phyloP scores from a whole-genome alignment of 2,888 invertebrate genomes.

The Napeogenes sylphis region DNA sequence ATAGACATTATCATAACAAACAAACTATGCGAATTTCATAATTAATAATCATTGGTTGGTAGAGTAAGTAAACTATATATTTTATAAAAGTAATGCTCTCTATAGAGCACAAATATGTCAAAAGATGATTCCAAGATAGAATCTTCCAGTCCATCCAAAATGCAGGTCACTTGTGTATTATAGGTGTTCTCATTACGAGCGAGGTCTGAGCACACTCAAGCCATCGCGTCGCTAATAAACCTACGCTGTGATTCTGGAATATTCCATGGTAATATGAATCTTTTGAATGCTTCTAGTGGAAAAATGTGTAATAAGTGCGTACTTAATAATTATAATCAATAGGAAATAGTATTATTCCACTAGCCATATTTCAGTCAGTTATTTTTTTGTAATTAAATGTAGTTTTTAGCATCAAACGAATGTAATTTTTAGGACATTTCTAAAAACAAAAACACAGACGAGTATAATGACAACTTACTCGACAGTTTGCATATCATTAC shows the following conservation, averaged over 20 bases:
- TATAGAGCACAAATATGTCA: not conserved
- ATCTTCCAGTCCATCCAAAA: conserved; percentile 17
- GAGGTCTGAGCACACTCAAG: conserved; percentile 20
- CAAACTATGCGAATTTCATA: no score
- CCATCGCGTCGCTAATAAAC: conserved; percentile 25
- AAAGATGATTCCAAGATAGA: conserved; percentile 1
- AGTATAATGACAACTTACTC: conserved; percentile 33
- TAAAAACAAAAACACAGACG: conserved; percentile 3
- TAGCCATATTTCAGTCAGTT: no score
- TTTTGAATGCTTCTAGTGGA: not conserved
- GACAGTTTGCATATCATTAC: conserved; percentile 51
- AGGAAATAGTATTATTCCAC: no score
- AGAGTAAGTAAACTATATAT: no score
- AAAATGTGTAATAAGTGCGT: not conserved
- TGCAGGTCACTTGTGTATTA: conserved; percentile 25
- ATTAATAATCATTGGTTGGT: no score
- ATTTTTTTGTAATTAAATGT: no score
- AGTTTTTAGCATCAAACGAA: not conserved
- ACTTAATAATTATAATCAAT: no score
- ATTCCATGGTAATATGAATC: conserved; percentile 3
- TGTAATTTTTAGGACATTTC: conserved; percentile 10
- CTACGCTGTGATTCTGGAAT: conserved; percentile 20
- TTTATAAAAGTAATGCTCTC: no score
- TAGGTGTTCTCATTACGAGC: conserved; percentile 25
- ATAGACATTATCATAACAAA: not conserved